These are phyloP conservation scores for Gopherus flavomarginatus DNA, from an alignment of 2,113 vertebrate species.

Conservation along the genomic window DNA sequence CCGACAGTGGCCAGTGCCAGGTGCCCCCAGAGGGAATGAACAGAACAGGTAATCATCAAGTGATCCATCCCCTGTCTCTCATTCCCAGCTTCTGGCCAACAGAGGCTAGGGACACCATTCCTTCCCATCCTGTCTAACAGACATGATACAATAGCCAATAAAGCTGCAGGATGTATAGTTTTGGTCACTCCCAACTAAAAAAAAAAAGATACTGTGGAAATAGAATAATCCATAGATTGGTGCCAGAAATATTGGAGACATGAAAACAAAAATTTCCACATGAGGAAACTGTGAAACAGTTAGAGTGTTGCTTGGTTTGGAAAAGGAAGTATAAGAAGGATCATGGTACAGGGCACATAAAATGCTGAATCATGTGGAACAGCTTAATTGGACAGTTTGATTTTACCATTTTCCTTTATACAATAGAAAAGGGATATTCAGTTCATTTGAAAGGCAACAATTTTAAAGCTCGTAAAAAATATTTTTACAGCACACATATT, in stretches of 20 bases:
- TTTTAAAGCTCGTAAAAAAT: neutral
- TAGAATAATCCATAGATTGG: neutral
- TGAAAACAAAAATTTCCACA: rapidly evolving
- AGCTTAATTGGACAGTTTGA: neutral
- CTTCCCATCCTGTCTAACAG: too few relatives aligned
- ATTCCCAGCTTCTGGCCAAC: too few relatives aligned
- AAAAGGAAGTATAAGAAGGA: neutral
- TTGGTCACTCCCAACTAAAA: neutral
- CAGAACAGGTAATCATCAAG: too few relatives aligned
- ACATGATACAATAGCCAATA: neutral
- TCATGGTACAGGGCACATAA: neutral
- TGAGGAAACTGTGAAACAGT: neutral
- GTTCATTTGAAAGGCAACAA: neutral
- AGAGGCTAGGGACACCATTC: too few relatives aligned
- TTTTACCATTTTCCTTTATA: neutral
- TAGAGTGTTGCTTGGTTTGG: neutral
- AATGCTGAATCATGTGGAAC: neutral
- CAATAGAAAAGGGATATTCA: neutral
- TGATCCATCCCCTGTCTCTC: too few relatives aligned
- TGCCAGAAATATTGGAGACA: neutral
- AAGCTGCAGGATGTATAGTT: neutral
- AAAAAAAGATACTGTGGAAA: neutral
- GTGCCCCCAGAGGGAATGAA: too few relatives aligned
- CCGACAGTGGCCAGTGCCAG: too few relatives aligned
- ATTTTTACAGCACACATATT: neutral